Evolutionary conservation across 1,140 invertebrate genomes (phyloP).

Genomic region (Aphelenchoides besseyi): DNA sequence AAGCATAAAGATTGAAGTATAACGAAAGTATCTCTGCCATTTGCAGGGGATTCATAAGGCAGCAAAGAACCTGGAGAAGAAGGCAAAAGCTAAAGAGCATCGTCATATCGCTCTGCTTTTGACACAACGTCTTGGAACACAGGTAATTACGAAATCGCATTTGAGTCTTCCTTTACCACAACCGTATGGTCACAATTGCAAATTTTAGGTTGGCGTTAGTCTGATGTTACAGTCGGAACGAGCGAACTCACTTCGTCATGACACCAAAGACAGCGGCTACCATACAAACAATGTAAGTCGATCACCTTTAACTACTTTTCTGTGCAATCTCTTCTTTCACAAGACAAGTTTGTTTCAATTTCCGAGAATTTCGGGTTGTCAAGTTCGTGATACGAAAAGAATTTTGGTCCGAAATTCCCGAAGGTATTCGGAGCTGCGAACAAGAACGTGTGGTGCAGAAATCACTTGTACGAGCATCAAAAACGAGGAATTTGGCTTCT

Average conservation of each 20-base stretch:
- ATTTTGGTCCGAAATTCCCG: too few relatives aligned
- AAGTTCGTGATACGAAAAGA: too few relatives aligned
- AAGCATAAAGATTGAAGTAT: neutral
- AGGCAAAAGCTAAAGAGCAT: slow-evolving; percentile 61
- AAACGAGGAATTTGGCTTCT: too few relatives aligned
- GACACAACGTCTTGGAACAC: slow-evolving; percentile 60
- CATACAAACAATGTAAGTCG: slow-evolving; percentile 35
- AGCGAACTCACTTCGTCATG: slow-evolving; percentile 20
- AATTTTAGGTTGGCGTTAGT: slow-evolving; percentile 57
- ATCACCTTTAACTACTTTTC: too few relatives aligned
- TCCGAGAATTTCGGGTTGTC: too few relatives aligned
- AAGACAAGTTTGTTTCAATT: too few relatives aligned
- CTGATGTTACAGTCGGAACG: slow-evolving; percentile 52
- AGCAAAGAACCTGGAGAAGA: slow-evolving; percentile 62
- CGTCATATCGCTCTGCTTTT: slow-evolving; percentile 60
- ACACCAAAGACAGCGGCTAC: slow-evolving; percentile 46
- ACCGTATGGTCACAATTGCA: too few relatives aligned
- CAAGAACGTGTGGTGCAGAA: too few relatives aligned
- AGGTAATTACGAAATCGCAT: slow-evolving; percentile 37
- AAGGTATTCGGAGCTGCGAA: too few relatives aligned
- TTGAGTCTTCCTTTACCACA: slow-evolving; percentile 11
- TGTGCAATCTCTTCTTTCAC: too few relatives aligned
- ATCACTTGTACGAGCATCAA: too few relatives aligned
- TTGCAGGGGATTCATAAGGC: slow-evolving; percentile 62
- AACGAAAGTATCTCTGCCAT: neutral